Conservation (phyloP, 2,888 invertebrate genomes). For the Formica aserva region DNA sequence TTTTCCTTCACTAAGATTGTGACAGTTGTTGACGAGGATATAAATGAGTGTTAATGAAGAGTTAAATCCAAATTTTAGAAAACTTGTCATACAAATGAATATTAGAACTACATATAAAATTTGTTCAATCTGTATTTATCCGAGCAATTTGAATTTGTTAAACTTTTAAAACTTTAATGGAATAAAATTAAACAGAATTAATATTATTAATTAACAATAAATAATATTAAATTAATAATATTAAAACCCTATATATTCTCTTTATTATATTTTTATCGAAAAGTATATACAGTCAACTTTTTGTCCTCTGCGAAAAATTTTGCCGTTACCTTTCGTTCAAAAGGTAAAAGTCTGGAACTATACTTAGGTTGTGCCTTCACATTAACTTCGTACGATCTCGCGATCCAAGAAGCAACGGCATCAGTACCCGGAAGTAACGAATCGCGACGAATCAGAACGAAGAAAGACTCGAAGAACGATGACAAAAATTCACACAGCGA, state of each 20-base stretch:
- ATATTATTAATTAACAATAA: background rate
- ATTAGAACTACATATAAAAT: background rate
- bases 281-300: background rate
- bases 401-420: slow-evolving; percentile 10
- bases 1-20: background rate
- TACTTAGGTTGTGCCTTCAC: background rate
- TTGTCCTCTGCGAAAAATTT: background rate
- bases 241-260: background rate
- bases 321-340: background rate
- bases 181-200: background rate
- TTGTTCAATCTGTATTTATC: background rate
- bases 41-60: background rate
- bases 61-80: background rate
- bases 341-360: slow-evolving; percentile 9
- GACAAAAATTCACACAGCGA: slow-evolving; percentile 29
- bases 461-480: background rate
- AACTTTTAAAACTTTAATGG: background rate
- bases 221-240: background rate
- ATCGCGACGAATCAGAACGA: background rate
- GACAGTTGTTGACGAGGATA: background rate
- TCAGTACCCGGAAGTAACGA: slow-evolving; percentile 29
- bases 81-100: background rate
- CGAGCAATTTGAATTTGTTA: background rate
- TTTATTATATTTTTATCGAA: background rate
- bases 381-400: background rate